Conservation (phyloP, 2,888 invertebrate species). For the Sminthurides aquaticus region DNA sequence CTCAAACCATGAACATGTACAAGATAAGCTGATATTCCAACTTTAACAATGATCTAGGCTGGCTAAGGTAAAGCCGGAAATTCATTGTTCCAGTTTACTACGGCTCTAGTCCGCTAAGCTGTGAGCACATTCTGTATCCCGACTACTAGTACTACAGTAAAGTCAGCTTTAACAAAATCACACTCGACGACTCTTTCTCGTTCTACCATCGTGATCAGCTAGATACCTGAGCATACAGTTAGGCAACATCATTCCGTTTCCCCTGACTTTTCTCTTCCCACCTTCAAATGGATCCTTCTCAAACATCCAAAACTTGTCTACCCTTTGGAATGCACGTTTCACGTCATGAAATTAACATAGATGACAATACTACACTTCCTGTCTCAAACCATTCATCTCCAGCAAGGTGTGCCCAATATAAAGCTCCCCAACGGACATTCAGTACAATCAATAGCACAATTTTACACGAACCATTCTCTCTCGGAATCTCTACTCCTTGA, state of each 20-base stretch:
- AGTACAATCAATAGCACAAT: too few species aligned
- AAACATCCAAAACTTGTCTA: neutral
- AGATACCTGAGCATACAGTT: too few species aligned
- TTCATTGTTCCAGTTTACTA: constrained; percentile 19
- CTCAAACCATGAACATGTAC: neutral
- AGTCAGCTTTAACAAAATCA: neutral
- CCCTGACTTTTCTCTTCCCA: neutral
- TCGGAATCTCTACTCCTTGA: too few species aligned
- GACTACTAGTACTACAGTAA: neutral
- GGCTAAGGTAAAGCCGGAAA: constrained; percentile 21
- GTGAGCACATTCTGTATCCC: too few species aligned
- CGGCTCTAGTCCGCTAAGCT: neutral
- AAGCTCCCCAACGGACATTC: too few species aligned
- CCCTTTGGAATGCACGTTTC: neutral
- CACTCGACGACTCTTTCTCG: too few species aligned
- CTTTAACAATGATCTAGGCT: neutral
- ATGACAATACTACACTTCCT: neutral
- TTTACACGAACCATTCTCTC: too few species aligned
- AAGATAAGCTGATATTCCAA: neutral
- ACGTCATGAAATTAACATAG: neutral
- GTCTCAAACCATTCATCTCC: neutral
- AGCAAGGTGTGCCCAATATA: too few species aligned
- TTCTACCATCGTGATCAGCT: too few species aligned
- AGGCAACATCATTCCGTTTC: too few species aligned
- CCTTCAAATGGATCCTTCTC: neutral